phyloP scores from a whole-genome alignment of 2,888 invertebrate genomes.

The Synergus itoensis region DNA sequence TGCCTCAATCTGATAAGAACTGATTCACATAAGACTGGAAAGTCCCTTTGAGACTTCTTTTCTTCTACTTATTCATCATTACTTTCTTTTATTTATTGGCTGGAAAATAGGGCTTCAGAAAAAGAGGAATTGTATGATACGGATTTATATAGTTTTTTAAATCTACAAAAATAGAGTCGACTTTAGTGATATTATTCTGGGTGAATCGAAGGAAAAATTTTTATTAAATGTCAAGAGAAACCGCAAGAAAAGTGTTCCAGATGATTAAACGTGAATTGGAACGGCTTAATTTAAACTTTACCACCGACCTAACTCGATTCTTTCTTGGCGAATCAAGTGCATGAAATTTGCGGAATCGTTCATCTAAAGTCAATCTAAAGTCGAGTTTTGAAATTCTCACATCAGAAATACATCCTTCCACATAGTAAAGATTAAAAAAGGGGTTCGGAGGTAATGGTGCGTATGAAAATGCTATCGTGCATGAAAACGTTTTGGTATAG shows the following conservation, averaged over 20 bases:
- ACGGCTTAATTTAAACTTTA: background rate
- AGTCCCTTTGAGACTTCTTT: constrained; percentile 39
- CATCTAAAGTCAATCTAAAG: background rate
- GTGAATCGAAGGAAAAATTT: background rate
- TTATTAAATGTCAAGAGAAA: background rate
- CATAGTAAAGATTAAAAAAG: constrained; percentile 42
- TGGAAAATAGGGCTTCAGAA: too few relatives aligned
- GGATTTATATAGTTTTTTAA: too few relatives aligned
- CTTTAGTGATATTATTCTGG: background rate
- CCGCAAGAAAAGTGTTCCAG: background rate
- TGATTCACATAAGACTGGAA: constrained; percentile 49
- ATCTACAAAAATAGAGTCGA: too few relatives aligned
- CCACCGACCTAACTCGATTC: background rate
- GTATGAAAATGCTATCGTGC: constrained; percentile 47
- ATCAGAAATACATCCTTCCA: constrained; percentile 49
- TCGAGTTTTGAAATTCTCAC: constrained; percentile 13
- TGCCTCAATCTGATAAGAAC: constrained; percentile 64
- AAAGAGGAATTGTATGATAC: too few relatives aligned
- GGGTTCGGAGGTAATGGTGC: constrained; percentile 56
- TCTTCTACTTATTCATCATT: constrained; percentile 23
- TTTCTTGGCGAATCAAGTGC: background rate
- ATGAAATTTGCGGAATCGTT: background rate
- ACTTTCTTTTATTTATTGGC: constrained; percentile 39
- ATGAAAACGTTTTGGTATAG: constrained; percentile 43
- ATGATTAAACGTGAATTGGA: background rate